Percentiles rank a stretch among this genome's conserved stretches.
These are phyloP conservation scores for Drosophila rellima DNA, from an alignment of 2,888 invertebrate genomes.

Conservation along the genomic window DNA sequence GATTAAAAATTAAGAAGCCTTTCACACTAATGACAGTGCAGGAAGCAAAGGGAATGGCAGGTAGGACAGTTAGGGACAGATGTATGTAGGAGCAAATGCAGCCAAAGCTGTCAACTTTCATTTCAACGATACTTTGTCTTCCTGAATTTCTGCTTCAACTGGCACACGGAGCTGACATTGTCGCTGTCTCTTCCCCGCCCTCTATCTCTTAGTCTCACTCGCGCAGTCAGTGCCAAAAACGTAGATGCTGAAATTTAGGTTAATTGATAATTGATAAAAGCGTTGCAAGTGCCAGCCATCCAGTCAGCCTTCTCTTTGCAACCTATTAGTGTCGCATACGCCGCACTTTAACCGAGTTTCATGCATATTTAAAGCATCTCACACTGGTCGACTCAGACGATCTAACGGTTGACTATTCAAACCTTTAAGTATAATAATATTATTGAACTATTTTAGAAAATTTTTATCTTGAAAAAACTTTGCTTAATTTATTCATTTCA, in stretches of 20 bases:
- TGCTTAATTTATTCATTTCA: too few species aligned
- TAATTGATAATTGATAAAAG: slow-evolving; percentile 82
- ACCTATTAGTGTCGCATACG: slow-evolving; percentile 31
- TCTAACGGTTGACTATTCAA: not conserved
- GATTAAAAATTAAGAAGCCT: slow-evolving; percentile 59
- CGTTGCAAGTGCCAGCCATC: slow-evolving; percentile 28
- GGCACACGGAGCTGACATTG: slow-evolving; percentile 48
- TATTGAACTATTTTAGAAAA: too few species aligned
- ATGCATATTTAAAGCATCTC: slow-evolving; percentile 63
- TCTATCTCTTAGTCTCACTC: slow-evolving; percentile 13
- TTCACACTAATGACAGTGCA: slow-evolving; percentile 65
- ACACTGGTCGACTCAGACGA: not conserved
- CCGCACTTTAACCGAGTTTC: slow-evolving; percentile 53
- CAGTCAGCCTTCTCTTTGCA: slow-evolving; percentile 6
- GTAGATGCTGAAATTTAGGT: slow-evolving; percentile 75
- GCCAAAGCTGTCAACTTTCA: slow-evolving; percentile 63
- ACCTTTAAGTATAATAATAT: not conserved
- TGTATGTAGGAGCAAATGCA: slow-evolving; percentile 17
- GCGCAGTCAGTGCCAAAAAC: slow-evolving; percentile 73
- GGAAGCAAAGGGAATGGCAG: slow-evolving; percentile 10
- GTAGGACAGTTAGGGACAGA: not conserved
- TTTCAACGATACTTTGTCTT: slow-evolving; percentile 74
- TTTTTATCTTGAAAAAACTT: too few species aligned
- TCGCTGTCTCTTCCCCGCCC: slow-evolving; percentile 19
- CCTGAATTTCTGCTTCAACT: slow-evolving; percentile 65